Percentiles rank a stretch among this genome's conserved stretches.
phyloP scores from a whole-genome alignment of 2,797 vertebrate genomes.

The Galaxias olidus region DNA sequence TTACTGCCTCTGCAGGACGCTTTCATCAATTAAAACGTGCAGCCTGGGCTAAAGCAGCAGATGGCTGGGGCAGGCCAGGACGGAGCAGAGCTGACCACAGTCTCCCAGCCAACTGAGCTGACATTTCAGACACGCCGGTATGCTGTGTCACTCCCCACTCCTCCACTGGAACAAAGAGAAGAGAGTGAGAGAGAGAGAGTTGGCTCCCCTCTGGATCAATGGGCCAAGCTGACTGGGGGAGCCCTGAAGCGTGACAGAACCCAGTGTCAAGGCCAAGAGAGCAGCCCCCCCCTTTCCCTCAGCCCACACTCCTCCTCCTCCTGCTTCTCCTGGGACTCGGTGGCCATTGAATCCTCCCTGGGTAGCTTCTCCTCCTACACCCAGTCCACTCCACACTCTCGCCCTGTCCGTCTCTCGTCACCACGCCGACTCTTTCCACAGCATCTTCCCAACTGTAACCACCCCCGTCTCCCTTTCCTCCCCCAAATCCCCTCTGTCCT shows the following conservation, averaged over 20 bases:
- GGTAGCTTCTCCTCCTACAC: neutral
- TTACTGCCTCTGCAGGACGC: conserved; percentile 39
- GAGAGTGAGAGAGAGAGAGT: conserved; percentile 57
- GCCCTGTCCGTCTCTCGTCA: neutral
- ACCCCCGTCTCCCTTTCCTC: neutral
- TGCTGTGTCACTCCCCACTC: conserved; percentile 70
- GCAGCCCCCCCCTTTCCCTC: conserved; percentile 38
- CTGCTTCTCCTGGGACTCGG: conserved; percentile 28
- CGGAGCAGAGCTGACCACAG: conserved; percentile 29
- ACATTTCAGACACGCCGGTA: conserved; percentile 71
- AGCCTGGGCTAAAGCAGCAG: conserved; percentile 56
- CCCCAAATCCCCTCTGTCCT: neutral
- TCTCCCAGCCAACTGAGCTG: conserved; percentile 70
- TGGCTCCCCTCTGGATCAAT: conserved; percentile 57
- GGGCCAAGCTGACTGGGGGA: conserved; percentile 58
- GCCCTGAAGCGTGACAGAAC: conserved; percentile 70
- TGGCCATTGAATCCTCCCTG: conserved; percentile 44
- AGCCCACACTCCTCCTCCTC: conserved; percentile 28
- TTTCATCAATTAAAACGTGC: neutral
- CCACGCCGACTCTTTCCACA: neutral
- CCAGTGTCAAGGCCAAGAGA: conserved; percentile 67
- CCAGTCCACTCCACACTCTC: neutral
- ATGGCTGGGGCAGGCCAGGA: conserved; percentile 45
- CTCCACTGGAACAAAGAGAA: conserved; percentile 58
- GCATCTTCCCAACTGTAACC: neutral